Conservation (phyloP, 2,113 vertebrate species). For the Lethenteron camtschaticum region DNA sequence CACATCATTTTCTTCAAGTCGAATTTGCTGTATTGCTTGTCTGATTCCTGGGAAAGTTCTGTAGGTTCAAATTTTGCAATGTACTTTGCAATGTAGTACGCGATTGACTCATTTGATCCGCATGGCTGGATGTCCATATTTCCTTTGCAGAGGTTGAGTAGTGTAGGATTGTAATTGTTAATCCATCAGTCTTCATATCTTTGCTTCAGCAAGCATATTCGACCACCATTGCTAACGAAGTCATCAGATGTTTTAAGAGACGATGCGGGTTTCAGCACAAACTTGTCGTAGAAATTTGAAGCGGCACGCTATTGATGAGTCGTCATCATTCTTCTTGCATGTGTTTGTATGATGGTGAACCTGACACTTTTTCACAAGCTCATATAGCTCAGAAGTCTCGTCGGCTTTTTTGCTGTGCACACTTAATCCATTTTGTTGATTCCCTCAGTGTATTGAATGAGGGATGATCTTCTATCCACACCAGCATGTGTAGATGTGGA, state of each 20-base stretch:
- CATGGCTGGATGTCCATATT: constrained; percentile 5
- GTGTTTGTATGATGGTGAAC: not conserved
- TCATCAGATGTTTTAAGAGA: not conserved
- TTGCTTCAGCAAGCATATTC: not conserved
- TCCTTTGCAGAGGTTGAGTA: not conserved
- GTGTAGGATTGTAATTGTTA: not conserved
- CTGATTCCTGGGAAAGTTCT: not conserved
- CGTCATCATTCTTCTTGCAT: not conserved
- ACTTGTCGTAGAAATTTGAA: not conserved
- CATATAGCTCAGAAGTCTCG: not conserved
- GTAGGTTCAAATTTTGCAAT: not conserved
- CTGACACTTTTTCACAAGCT: not conserved
- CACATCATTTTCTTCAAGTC: not conserved
- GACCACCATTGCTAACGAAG: not conserved
- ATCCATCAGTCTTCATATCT: not conserved
- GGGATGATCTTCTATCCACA: not conserved
- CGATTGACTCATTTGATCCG: not conserved
- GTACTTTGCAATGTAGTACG: not conserved
- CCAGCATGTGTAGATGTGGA: not conserved
- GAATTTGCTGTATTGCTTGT: not conserved
- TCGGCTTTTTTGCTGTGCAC: not conserved
- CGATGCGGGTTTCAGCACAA: not conserved
- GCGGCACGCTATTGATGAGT: not conserved
- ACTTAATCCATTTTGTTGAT: not conserved
- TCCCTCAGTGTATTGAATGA: not conserved